These are phyloP conservation scores for Labeo catla DNA, from an alignment of 2,113 vertebrate species.

Conservation along the genomic window DNA sequence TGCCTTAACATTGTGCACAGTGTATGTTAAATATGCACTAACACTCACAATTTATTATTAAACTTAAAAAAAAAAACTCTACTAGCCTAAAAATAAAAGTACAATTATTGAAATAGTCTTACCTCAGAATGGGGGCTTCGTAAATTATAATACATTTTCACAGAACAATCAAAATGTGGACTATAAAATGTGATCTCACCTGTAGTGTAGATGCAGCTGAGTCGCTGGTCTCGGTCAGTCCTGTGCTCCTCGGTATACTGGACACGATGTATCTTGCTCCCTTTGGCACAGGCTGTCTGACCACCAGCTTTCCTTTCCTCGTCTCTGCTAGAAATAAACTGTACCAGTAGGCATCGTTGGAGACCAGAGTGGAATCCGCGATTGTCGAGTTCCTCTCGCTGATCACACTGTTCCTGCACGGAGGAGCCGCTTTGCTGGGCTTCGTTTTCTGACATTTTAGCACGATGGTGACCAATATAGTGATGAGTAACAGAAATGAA, in stretches of 20 bases:
- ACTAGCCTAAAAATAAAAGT: not conserved
- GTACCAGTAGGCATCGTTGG: conserved; percentile 68
- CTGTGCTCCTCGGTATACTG: conserved; percentile 61
- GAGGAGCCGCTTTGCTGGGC: conserved; percentile 50
- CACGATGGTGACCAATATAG: conserved; percentile 70
- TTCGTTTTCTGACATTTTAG: conserved; percentile 64
- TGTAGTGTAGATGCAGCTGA: conserved; percentile 58
- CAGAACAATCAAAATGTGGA: no score
- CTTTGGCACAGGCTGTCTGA: conserved; percentile 62
- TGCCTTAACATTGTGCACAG: not conserved
- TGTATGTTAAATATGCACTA: no score
- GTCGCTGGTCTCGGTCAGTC: conserved; percentile 60
- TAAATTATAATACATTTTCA: conserved; percentile 63
- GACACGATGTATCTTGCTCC: conserved; percentile 61
- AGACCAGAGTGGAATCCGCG: conserved; percentile 63
- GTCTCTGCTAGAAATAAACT: conserved; percentile 64
- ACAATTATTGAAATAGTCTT: not conserved
- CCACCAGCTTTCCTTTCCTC: conserved; percentile 63
- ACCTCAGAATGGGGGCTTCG: not conserved
- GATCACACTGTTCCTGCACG: conserved; percentile 60
- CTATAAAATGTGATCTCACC: no score
- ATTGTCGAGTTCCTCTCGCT: conserved; percentile 64
- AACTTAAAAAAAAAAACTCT: no score
- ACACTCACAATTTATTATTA: no score
- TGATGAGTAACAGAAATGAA: conserved; percentile 77